Evolutionary conservation across 1,140 invertebrate genomes (phyloP).

Genomic region (Pararge aegeria): DNA sequence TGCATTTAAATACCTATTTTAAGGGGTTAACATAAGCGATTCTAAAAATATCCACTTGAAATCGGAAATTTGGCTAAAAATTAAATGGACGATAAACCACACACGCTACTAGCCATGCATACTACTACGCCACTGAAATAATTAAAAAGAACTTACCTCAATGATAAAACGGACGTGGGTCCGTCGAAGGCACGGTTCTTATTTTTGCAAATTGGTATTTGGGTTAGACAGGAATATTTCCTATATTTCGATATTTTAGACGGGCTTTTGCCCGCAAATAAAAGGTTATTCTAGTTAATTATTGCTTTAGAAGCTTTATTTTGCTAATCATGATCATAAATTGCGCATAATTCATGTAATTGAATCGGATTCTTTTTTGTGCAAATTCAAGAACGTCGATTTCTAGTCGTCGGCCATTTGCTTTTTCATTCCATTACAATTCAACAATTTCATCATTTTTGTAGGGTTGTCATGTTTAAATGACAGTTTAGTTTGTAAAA

Average conservation of each 20-base stretch:
- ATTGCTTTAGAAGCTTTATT: slow-evolving; percentile 61
- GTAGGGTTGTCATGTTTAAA: slow-evolving; percentile 26
- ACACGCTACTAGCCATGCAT: slow-evolving; percentile 15
- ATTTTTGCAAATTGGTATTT: slow-evolving; percentile 59
- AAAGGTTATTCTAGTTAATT: slow-evolving; percentile 53
- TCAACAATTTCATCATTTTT: slow-evolving; percentile 32
- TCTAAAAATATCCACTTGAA: slow-evolving; percentile 7
- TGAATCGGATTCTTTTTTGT: slow-evolving; percentile 71
- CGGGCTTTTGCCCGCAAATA: slow-evolving; percentile 38
- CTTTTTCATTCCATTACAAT: slow-evolving; percentile 63
- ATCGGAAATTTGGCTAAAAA: neutral
- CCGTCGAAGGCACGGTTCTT: slow-evolving; percentile 53
- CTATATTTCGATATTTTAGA: slow-evolving; percentile 47
- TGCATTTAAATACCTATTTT: neutral
- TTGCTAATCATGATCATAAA: slow-evolving; percentile 75
- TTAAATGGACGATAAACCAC: slow-evolving; percentile 2
- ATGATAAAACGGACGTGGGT: slow-evolving; percentile 64
- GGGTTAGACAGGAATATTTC: slow-evolving; percentile 50
- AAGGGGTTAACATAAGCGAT: neutral
- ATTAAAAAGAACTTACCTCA: slow-evolving; percentile 63
- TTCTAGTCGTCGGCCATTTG: slow-evolving; percentile 76
- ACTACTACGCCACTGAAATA: slow-evolving; percentile 36
- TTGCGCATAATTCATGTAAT: slow-evolving; percentile 74
- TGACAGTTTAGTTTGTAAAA: slow-evolving; percentile 1
- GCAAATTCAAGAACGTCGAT: slow-evolving; percentile 61